Evolutionary conservation across 2,113 vertebrate genomes (phyloP), one percentile per base, ranked within the genome.

Genomic region (Bubalus kerabau): DNA sequence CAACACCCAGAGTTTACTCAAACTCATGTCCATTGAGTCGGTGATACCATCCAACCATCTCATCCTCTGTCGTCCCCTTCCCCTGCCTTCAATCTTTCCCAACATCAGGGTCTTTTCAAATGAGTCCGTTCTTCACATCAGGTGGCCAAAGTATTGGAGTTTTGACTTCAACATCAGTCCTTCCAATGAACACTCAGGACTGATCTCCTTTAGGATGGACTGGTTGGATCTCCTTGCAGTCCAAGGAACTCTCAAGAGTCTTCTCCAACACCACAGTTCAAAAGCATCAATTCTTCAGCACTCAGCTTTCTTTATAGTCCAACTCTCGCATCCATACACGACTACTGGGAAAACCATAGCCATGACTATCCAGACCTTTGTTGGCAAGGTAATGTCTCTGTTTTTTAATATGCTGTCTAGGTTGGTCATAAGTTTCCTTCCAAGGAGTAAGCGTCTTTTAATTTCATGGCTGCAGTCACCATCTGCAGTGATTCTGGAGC

Each of bases 331-430:
- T 10, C 17, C 32, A 67, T 36, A 67, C 64, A 21, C 10, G 9
- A 67, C n/a, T 4, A 67, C 4, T 10, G 16, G 64, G 9, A 36
- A 67, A 36, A 67, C 64, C 8, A 67, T 21, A 36, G 17, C 64
- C 64, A 11, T 36, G n/a, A 21, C 32, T 21, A 67, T n/a, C 17
- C 0, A 0, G n/a, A 36, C 64, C 32, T 36, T 21, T 36, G n/a
- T n/a, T n/a, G 64, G 64, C 8, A 67, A 67, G 4, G n/a, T 21
- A 67, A 67, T 5, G 64, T 5, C 32, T 67, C 64, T 36, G n/a
- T 2, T 67, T 67, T 67, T 67, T 36, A 67, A 67, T 67, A 67
- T 11, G 17, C n/a, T 36, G 8, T 67, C 32, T 67, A 67, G 8
- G 17, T 2, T 36, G 17, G 64, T 36, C 32, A 67, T 67, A 36